A percentile compares a stretch with the other conserved stretches of the same genome.
phyloP scores from a whole-genome alignment of 2,797 vertebrate genomes.

The Phyllotis vaccarum region DNA sequence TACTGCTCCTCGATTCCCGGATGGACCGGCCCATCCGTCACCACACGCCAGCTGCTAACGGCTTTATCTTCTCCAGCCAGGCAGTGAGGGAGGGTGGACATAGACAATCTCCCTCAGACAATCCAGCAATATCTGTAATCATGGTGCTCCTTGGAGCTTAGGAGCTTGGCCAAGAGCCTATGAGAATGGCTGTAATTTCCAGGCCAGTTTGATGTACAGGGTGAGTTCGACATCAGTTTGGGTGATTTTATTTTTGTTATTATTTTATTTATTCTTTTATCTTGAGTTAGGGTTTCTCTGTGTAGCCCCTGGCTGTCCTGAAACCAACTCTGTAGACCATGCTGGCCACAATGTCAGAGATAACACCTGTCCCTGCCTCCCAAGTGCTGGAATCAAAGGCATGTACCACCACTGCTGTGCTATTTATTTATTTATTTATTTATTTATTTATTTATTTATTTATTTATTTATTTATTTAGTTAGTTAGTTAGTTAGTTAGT shows the following conservation, averaged over 20 bases:
- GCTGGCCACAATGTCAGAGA: neutral
- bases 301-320: neutral
- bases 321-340: neutral
- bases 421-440: neutral
- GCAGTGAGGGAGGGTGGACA: rapidly evolving
- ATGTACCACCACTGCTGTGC: rapidly evolving
- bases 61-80: conserved; percentile 47
- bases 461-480: no score
- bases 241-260: neutral
- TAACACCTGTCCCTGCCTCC: neutral
- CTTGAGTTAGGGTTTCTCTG: neutral
- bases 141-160: rapidly evolving
- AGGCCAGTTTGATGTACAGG: neutral
- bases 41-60: rapidly evolving
- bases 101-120: neutral
- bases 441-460: no score
- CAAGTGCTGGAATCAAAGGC: neutral
- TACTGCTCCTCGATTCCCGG: conserved; percentile 59
- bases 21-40: conserved; percentile 42
- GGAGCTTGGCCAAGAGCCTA: neutral
- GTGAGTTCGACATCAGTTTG: neutral
- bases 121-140: conserved; percentile 1
- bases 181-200: neutral
- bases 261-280: neutral
- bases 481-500: no score